These are phyloP conservation scores for Arothron firmamentum DNA, from an alignment of 2,113 vertebrate species.

Conservation along the genomic window DNA sequence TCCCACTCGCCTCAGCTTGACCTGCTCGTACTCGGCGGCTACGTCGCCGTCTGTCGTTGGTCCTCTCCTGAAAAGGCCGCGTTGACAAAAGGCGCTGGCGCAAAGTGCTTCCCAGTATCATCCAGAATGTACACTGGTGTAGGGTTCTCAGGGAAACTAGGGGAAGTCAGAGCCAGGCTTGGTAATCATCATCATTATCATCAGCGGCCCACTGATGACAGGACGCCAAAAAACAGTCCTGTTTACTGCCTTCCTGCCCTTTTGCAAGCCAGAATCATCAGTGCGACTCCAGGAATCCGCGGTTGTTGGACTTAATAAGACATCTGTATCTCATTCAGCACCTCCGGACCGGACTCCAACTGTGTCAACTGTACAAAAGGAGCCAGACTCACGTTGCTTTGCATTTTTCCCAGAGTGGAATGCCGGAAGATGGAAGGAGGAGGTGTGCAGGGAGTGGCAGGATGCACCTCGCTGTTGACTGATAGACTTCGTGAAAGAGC, in stretches of 20 bases:
- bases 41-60: constrained; percentile 62
- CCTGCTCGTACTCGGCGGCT: constrained; percentile 48
- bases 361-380: constrained; percentile 32
- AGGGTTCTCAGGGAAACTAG: constrained; percentile 35
- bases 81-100: constrained; percentile 64
- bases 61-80: constrained; percentile 47
- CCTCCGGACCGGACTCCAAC: constrained; percentile 35
- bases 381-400: constrained; percentile 31
- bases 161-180: constrained; percentile 23
- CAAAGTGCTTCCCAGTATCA: constrained; percentile 52
- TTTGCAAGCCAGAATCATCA: constrained; percentile 18
- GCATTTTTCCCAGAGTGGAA: constrained; percentile 36
- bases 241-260: constrained; percentile 36
- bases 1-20: constrained; percentile 36
- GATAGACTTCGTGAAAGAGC: constrained; percentile 26
- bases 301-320: constrained; percentile 19
- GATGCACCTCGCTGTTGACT: constrained; percentile 49
- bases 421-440: constrained; percentile 36
- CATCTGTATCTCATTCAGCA: constrained; percentile 49
- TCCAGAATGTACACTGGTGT: constrained; percentile 34
- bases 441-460: constrained; percentile 37
- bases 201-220: constrained; percentile 24
- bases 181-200: constrained; percentile 19
- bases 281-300: constrained; percentile 4
- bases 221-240: constrained; percentile 40